Percentiles rank a stretch among this genome's conserved stretches.
Conservation (phyloP, 1,140 invertebrate genomes). For the Leptonema lineaticorne region DNA sequence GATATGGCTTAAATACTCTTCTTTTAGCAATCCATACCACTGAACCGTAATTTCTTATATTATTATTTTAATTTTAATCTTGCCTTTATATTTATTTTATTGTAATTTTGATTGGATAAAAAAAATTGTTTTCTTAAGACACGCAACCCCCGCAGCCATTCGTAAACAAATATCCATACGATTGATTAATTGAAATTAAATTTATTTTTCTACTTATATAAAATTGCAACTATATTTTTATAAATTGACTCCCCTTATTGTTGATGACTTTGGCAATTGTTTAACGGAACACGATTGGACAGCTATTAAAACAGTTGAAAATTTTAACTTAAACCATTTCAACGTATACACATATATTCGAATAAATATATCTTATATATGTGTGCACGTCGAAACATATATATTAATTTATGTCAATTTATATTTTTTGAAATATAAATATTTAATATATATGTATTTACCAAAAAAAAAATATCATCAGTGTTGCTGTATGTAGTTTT, state of each 20-base stretch:
- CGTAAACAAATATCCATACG: not conserved
- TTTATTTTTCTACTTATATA: slow-evolving; percentile 33
- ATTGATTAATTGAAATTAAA: slow-evolving; percentile 17
- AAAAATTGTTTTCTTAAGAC: too few species aligned
- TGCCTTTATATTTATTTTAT: too few species aligned
- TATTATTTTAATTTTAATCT: too few species aligned
- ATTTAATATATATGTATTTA: slow-evolving; percentile 26
- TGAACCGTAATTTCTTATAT: too few species aligned
- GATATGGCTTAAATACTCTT: slow-evolving; percentile 37
- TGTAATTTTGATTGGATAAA: too few species aligned
- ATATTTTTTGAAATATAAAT: not conserved
- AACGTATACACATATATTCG: too few species aligned
- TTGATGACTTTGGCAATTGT: slow-evolving; percentile 37
- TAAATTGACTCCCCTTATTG: slow-evolving; percentile 32
- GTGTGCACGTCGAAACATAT: too few species aligned
- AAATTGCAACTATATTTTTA: slow-evolving; percentile 37
- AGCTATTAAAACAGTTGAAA: slow-evolving; percentile 24
- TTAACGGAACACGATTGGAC: slow-evolving; percentile 35
- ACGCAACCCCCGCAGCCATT: too few species aligned
- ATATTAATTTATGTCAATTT: slow-evolving; percentile 36
- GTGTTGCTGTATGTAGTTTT: slow-evolving; percentile 38
- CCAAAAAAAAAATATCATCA: slow-evolving; percentile 32
- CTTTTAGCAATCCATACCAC: too few species aligned
- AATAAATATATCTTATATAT: too few species aligned
- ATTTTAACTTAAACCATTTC: slow-evolving; percentile 33